These are phyloP conservation scores for Leptinotarsa haldemani DNA, from an alignment of 2,888 invertebrate genomes.

Conservation along the genomic window DNA sequence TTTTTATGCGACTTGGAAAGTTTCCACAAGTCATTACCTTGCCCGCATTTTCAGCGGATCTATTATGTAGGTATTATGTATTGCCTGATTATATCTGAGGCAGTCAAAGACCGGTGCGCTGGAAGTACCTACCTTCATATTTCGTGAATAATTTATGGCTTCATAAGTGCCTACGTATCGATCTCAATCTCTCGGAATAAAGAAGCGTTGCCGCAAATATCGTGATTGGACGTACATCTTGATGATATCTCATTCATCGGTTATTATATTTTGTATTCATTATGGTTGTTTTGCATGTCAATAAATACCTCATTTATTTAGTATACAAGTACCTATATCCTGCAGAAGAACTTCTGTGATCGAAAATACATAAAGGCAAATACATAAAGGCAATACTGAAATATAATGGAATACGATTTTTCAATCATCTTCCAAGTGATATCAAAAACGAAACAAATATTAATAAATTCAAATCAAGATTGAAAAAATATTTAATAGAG, in stretches of 20 bases:
- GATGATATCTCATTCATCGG: background rate
- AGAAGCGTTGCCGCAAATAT: background rate
- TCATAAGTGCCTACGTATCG: conserved; percentile 10
- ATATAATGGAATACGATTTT: too few species aligned
- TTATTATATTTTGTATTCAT: background rate
- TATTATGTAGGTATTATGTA: conserved; percentile 21
- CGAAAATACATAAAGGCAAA: too few species aligned
- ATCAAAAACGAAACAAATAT: too few species aligned
- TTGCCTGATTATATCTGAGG: conserved; percentile 17
- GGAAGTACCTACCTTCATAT: conserved; percentile 10
- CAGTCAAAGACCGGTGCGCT: conserved; percentile 18
- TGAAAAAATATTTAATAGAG: too few species aligned
- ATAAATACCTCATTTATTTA: background rate
- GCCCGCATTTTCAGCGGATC: conserved; percentile 20
- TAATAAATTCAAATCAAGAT: too few species aligned
- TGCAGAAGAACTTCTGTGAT: too few species aligned
- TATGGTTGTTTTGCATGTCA: background rate
- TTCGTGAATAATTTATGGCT: conserved; percentile 20
- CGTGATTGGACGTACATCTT: background rate
- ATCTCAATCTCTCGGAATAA: conserved; percentile 1
- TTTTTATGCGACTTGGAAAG: conserved; percentile 22
- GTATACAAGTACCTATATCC: too few species aligned
- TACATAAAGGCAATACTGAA: too few species aligned
- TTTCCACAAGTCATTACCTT: conserved; percentile 25
- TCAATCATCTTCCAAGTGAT: too few species aligned